Evolutionary conservation across 1,140 invertebrate genomes (phyloP).

Genomic region (Hycleus phaleratus): DNA sequence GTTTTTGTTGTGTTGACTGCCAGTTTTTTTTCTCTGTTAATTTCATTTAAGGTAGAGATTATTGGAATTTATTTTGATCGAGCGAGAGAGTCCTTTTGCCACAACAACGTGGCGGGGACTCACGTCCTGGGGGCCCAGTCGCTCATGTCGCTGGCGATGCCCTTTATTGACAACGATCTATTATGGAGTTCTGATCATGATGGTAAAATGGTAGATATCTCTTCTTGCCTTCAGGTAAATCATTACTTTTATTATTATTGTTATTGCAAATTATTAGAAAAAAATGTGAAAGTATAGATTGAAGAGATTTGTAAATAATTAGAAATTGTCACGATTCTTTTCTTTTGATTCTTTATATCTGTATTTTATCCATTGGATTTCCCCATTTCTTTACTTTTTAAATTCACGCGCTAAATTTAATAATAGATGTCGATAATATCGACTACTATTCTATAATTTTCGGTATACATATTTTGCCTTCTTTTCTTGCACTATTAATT

Average conservation of each 20-base stretch:
- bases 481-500: no score
- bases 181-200: conserved; percentile 88
- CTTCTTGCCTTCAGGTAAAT: conserved; percentile 74
- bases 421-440: no score
- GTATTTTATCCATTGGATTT: neutral
- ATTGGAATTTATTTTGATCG: neutral
- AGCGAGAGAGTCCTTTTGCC: conserved; percentile 17
- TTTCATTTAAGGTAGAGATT: neutral
- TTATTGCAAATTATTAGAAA: no score
- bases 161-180: conserved; percentile 88
- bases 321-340: neutral
- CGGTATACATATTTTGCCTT: no score
- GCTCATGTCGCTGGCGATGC: conserved; percentile 68
- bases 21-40: no score
- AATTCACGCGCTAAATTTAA: no score
- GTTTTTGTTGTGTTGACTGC: no score
- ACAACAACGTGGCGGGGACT: conserved; percentile 25
- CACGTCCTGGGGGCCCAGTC: conserved; percentile 43
- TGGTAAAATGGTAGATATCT: conserved; percentile 83
- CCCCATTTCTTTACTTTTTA: no score
- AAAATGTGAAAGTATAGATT: no score
- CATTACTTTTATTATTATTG: conserved; percentile 9
- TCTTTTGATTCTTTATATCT: neutral
- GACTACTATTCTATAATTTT: no score
- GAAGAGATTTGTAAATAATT: neutral